Evolutionary conservation across 2,888 invertebrate species (phyloP).

Genomic region (Polymixis lichenea): DNA sequence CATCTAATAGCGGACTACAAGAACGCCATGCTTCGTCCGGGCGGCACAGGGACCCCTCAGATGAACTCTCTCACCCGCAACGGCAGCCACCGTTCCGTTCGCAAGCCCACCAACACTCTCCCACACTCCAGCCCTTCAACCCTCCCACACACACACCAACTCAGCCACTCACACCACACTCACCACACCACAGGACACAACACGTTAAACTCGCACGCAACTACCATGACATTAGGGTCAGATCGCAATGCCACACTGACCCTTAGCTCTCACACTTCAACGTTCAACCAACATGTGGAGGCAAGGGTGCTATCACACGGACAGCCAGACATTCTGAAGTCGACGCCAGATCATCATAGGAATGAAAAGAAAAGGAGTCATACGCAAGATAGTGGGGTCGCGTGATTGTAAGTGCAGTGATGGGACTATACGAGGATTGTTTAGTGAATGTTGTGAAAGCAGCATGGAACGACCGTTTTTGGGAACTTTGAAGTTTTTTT

Average conservation of each 20-base stretch:
- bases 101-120: constrained; percentile 80
- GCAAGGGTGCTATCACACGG: constrained; percentile 86
- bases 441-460: constrained; percentile 51
- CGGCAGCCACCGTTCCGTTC: constrained; percentile 92
- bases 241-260: constrained; percentile 84
- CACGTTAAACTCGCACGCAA: constrained; percentile 91
- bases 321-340: constrained; percentile 96
- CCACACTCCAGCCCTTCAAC: constrained; percentile 88
- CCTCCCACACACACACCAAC: constrained; percentile 79
- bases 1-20: constrained; percentile 98
- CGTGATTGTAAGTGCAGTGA: constrained; percentile 77
- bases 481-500: constrained; percentile 6
- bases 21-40: constrained; percentile 95
- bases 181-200: constrained; percentile 88
- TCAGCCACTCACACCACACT: constrained; percentile 75
- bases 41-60: constrained; percentile 94
- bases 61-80: constrained; percentile 94
- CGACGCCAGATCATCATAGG: constrained; percentile 95
- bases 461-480: constrained; percentile 50
- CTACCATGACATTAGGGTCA: constrained; percentile 84
- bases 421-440: constrained; percentile 44
- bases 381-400: constrained; percentile 84
- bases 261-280: constrained; percentile 83
- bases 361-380: constrained; percentile 84
- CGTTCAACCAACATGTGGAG: constrained; percentile 78